Percentiles rank a stretch among this genome's conserved stretches.
These are phyloP conservation scores for Miichthys miiuy DNA, from an alignment of 2,797 vertebrate genomes.

Conservation along the genomic window DNA sequence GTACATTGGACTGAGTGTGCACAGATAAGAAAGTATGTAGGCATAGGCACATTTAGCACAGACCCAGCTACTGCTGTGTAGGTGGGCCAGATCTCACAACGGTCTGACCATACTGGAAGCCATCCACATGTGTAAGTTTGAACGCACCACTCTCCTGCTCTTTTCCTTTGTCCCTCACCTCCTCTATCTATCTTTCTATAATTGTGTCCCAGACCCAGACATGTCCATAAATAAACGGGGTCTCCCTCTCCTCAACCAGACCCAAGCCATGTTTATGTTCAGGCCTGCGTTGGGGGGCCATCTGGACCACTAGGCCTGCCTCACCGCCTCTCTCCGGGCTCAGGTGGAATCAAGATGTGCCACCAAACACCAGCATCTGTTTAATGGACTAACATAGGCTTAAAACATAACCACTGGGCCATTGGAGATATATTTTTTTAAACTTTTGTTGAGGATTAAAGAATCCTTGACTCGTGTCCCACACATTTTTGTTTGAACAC, in stretches of 20 bases:
- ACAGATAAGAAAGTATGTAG: slow-evolving; percentile 51
- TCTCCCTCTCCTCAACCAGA: slow-evolving; percentile 74
- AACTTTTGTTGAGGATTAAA: slow-evolving; percentile 59
- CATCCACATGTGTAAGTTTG: slow-evolving; percentile 53
- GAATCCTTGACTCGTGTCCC: slow-evolving; percentile 29
- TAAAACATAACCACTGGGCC: slow-evolving; percentile 44
- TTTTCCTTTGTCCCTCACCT: slow-evolving; percentile 71
- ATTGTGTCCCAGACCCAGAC: slow-evolving; percentile 82
- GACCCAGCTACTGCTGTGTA: slow-evolving; percentile 48
- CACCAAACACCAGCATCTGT: slow-evolving; percentile 56
- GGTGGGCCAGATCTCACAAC: slow-evolving; percentile 63
- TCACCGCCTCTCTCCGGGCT: slow-evolving; percentile 55
- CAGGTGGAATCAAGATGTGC: slow-evolving; percentile 85
- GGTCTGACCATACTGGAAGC: slow-evolving; percentile 56
- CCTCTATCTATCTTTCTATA: slow-evolving; percentile 77
- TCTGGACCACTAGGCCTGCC: slow-evolving; percentile 66
- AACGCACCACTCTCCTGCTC: slow-evolving; percentile 40
- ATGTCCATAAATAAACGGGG: slow-evolving; percentile 85
- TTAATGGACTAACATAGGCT: slow-evolving; percentile 51
- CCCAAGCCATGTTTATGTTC: slow-evolving; percentile 81
- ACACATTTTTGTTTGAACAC: slow-evolving; percentile 34
- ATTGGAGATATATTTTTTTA: slow-evolving; percentile 41
- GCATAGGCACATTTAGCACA: slow-evolving; percentile 40
- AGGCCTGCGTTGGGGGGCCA: slow-evolving; percentile 61
- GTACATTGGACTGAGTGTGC: slow-evolving; percentile 71